Percentiles rank a stretch among this genome's conserved stretches.
phyloP scores from a whole-genome alignment of 2,797 vertebrate species.

The Gymnothorax reevesii region DNA sequence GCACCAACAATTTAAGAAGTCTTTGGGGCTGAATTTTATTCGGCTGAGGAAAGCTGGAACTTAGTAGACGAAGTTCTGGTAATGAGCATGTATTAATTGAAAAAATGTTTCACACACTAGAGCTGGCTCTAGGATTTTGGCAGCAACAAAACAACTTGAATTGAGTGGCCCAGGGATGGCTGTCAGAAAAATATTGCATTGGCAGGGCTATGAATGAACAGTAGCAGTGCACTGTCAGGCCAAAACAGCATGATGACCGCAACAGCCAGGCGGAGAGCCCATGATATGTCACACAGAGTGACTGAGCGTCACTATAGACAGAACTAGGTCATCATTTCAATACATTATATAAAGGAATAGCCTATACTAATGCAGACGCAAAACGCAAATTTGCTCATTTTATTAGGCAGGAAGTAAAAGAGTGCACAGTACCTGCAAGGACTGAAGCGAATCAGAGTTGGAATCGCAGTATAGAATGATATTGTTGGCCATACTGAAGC shows the following conservation, averaged over 20 bases:
- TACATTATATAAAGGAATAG: neutral
- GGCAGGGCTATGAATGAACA: neutral
- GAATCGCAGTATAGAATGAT: slow-evolving; percentile 97
- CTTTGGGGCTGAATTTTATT: neutral
- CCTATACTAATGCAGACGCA: neutral
- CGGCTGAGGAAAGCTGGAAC: neutral
- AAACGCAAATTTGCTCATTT: neutral
- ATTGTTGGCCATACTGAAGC: slow-evolving; percentile 99
- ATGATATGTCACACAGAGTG: neutral
- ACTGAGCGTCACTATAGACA: slow-evolving; percentile 42
- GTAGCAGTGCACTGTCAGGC: neutral
- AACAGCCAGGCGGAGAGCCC: slow-evolving; percentile 27
- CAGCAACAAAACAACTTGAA: neutral
- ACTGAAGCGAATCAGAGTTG: slow-evolving; percentile 89
- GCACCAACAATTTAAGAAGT: neutral
- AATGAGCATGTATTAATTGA: neutral
- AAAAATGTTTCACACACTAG: neutral
- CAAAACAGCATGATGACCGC: neutral
- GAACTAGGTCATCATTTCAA: slow-evolving; percentile 37
- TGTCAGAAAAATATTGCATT: neutral
- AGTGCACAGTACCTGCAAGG: slow-evolving; percentile 81
- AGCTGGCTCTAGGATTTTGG: too few relatives aligned
- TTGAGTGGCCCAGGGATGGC: neutral
- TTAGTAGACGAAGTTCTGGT: neutral
- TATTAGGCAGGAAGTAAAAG: neutral